phyloP scores from a whole-genome alignment of 2,113 vertebrate species.

The Choloepus hoffmanni region DNA sequence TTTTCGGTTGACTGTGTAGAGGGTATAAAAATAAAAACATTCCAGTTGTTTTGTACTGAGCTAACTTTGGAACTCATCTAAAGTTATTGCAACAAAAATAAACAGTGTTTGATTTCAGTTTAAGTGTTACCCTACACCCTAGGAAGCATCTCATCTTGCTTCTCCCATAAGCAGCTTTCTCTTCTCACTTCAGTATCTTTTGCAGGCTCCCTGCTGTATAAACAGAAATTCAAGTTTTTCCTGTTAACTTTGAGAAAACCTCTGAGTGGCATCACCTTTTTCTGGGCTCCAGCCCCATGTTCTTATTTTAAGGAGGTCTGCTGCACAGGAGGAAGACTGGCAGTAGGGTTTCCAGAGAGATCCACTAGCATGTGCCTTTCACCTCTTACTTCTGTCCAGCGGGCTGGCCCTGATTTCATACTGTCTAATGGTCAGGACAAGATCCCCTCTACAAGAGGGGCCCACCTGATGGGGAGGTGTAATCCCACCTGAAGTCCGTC shows the following conservation, averaged over 20 bases:
- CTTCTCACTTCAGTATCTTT: background rate
- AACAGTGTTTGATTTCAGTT: constrained; percentile 35
- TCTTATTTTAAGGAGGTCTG: background rate
- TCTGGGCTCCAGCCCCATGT: too few species aligned
- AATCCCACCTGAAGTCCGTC: background rate
- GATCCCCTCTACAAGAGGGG: background rate
- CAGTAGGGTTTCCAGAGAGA: background rate
- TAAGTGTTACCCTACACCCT: background rate
- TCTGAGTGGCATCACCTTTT: background rate
- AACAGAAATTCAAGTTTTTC: background rate
- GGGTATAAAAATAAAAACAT: background rate
- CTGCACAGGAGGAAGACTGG: background rate
- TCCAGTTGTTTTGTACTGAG: background rate
- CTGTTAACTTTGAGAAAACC: background rate
- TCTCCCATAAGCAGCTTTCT: background rate
- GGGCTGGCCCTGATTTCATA: background rate
- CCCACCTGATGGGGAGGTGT: background rate
- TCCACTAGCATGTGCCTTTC: background rate
- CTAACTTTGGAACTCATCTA: constrained; percentile 58
- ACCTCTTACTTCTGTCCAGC: background rate
- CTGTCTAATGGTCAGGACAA: background rate
- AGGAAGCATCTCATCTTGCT: background rate
- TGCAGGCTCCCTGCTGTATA: background rate
- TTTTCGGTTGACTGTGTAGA: background rate
- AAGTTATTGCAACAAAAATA: constrained; percentile 31